Conservation (phyloP, 23 tunicate species). For the Aplidium turbinatum region DNA sequence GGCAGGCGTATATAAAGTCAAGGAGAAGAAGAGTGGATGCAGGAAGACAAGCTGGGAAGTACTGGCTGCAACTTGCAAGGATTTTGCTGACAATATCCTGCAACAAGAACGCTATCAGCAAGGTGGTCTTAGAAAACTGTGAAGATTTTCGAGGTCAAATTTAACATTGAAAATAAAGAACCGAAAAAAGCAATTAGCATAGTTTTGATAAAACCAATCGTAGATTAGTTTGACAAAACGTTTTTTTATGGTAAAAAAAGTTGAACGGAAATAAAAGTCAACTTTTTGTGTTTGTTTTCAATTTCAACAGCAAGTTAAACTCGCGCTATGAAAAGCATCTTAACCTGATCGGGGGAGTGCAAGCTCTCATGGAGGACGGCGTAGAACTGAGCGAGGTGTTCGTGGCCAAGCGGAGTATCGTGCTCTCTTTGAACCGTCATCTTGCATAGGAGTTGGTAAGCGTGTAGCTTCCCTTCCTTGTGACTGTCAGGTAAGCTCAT, state of each 20-base stretch:
- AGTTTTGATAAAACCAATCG: not conserved
- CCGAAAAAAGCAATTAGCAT: not conserved
- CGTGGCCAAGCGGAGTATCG: slow-evolving; percentile 74
- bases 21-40: slow-evolving; percentile 67
- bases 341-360: slow-evolving; percentile 71
- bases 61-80: slow-evolving; percentile 60
- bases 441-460: slow-evolving; percentile 81
- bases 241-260: too few species aligned
- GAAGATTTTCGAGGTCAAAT: not conserved
- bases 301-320: too few species aligned
- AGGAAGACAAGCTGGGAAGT: slow-evolving; percentile 67
- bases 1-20: slow-evolving; percentile 85
- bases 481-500: slow-evolving; percentile 64
- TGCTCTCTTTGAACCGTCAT: slow-evolving; percentile 70
- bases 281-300: too few species aligned
- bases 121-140: too few species aligned
- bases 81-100: slow-evolving; percentile 81
- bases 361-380: slow-evolving; percentile 70
- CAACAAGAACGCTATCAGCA: slow-evolving; percentile 3
- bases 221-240: too few species aligned
- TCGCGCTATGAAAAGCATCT: not conserved
- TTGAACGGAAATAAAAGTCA: too few species aligned
- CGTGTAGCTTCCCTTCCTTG: slow-evolving; percentile 84
- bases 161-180: not conserved
- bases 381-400: slow-evolving; percentile 80